phyloP scores from a whole-genome alignment of 2,797 vertebrate species.

The Falco columbarius region DNA sequence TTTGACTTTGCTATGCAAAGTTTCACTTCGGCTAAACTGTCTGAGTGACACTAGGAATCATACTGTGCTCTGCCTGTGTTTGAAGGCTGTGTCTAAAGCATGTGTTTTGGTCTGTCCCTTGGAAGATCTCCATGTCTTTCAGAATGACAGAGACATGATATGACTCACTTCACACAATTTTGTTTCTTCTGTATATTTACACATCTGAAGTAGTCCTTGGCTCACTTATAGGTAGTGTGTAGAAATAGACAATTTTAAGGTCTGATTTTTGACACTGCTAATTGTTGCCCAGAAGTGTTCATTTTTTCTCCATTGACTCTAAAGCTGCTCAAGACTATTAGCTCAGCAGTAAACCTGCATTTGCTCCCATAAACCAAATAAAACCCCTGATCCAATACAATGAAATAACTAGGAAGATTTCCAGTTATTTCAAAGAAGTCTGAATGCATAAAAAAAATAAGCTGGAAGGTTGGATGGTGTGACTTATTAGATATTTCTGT shows the following conservation, averaged over 20 bases:
- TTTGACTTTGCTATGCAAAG: not conserved
- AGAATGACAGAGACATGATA: not conserved
- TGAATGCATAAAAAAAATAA: not conserved
- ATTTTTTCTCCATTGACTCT: not conserved
- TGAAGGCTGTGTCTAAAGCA: not conserved
- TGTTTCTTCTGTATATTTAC: not conserved
- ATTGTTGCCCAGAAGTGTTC: not conserved
- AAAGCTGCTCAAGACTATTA: not conserved
- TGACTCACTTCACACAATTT: not conserved
- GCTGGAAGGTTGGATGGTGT: not conserved
- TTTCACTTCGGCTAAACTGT: not conserved
- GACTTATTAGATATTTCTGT: not conserved
- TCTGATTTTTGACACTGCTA: not conserved
- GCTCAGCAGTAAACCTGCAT: not conserved
- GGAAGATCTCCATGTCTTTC: not conserved
- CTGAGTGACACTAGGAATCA: not conserved
- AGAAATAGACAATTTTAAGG: not conserved
- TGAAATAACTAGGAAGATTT: not conserved
- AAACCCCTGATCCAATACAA: not conserved
- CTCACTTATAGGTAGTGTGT: not conserved
- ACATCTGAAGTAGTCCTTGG: not conserved
- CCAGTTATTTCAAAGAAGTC: not conserved
- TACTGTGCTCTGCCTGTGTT: not conserved
- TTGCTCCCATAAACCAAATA: not conserved
- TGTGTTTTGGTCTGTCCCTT: not conserved